phyloP scores from a whole-genome alignment of 2,113 vertebrate species.

The Salvelinus namaycush region DNA sequence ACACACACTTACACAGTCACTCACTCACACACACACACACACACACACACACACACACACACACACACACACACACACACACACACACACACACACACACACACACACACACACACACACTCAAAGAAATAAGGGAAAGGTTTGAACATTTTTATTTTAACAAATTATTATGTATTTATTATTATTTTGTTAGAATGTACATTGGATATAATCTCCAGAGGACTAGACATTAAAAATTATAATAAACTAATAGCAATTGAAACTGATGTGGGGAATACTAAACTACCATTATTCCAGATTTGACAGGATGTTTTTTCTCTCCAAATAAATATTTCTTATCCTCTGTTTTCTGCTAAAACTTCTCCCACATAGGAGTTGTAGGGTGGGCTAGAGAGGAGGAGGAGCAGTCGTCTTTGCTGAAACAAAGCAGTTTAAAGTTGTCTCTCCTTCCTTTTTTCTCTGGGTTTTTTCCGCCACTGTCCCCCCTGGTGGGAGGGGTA shows the following conservation, averaged over 20 bases:
- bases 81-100: not conserved
- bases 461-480: slow-evolving; percentile 38
- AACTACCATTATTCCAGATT: not conserved
- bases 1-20: not conserved
- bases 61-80: too few species aligned
- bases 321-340: not conserved
- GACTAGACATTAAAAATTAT: not conserved
- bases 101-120: not conserved
- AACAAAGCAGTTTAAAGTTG: slow-evolving; percentile 48
- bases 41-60: too few species aligned
- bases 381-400: slow-evolving; percentile 1
- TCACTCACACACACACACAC: too few species aligned
- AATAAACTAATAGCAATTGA: not conserved
- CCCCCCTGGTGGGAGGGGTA: slow-evolving; percentile 68
- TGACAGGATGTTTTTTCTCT: not conserved
- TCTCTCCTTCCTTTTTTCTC: slow-evolving; percentile 35
- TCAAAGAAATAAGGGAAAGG: not conserved
- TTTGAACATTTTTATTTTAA: not conserved
- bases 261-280: not conserved
- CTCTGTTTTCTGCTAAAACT: not conserved
- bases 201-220: too few species aligned
- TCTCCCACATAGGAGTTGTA: not conserved
- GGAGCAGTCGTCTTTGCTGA: slow-evolving; percentile 31
- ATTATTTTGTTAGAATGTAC: not conserved
- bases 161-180: not conserved